Percentiles rank a stretch among this genome's conserved stretches.
These are phyloP conservation scores for Hylaeus anthracinus DNA, from an alignment of 1,140 invertebrate species.

Conservation along the genomic window DNA sequence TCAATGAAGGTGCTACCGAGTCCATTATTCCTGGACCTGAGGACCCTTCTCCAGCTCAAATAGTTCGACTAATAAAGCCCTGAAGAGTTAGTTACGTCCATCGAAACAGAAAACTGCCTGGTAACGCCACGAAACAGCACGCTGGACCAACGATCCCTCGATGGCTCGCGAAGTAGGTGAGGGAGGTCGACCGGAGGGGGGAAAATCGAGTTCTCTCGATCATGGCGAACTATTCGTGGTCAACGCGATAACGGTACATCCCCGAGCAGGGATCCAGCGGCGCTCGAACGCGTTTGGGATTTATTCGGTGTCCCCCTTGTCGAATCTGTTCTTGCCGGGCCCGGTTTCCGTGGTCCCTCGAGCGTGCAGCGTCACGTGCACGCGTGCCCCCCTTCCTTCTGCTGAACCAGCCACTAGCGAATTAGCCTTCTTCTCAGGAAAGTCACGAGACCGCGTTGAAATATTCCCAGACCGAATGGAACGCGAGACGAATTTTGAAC, in stretches of 20 bases:
- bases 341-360: not conserved
- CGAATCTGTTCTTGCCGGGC: not conserved
- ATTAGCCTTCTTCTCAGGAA: conserved; percentile 39
- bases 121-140: conserved; percentile 12
- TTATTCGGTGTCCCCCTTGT: conserved; percentile 33
- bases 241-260: conserved; percentile 57
- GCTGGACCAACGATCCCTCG: conserved; percentile 39
- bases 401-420: conserved; percentile 6
- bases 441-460: conserved; percentile 48
- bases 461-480: conserved; percentile 33
- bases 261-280: not conserved
- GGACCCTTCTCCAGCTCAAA: no score
- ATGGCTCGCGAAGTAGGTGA: conserved; percentile 52
- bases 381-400: not conserved
- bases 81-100: no score
- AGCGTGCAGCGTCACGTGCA: conserved; percentile 15
- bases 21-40: no score
- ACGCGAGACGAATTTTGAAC: conserved; percentile 51
- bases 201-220: conserved; percentile 54
- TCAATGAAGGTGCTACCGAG: no score
- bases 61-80: no score
- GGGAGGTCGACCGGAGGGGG: not conserved
- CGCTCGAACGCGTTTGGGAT: conserved; percentile 19
- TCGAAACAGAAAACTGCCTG: not conserved
- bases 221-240: conserved; percentile 60